Evolutionary conservation across 1,140 invertebrate species (phyloP).

Genomic region (Cydia pomonella): DNA sequence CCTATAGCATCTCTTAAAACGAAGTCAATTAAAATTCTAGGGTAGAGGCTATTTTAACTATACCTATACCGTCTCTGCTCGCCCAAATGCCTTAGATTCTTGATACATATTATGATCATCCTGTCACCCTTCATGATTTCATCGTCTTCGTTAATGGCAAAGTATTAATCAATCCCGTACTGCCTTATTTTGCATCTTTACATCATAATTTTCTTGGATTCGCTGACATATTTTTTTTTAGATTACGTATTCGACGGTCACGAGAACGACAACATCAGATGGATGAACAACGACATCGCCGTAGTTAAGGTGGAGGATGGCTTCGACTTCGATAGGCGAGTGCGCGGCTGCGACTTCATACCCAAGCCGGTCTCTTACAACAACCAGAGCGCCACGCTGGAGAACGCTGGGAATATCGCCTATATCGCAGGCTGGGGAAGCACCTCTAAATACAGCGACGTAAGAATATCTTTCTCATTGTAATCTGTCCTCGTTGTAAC

Average conservation of each 20-base stretch:
- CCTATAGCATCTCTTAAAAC: too few relatives aligned
- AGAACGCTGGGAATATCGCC: slow-evolving; percentile 59
- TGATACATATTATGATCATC: too few relatives aligned
- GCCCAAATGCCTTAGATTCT: too few relatives aligned
- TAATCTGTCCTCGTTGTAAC: not conserved
- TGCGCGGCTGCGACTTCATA: slow-evolving; percentile 65
- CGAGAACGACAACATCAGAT: slow-evolving; percentile 71
- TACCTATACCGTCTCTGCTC: too few relatives aligned
- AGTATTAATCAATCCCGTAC: too few relatives aligned
- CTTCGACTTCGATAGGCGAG: slow-evolving; percentile 62
- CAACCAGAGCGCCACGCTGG: slow-evolving; percentile 63
- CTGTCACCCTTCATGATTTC: too few relatives aligned
- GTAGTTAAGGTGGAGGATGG: slow-evolving; percentile 67
- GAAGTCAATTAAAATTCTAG: too few relatives aligned
- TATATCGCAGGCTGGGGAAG: slow-evolving; percentile 67
- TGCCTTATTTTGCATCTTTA: not conserved
- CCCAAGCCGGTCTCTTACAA: slow-evolving; percentile 66
- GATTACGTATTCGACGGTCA: slow-evolving; percentile 72
- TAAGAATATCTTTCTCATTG: slow-evolving; percentile 36
- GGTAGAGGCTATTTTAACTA: too few relatives aligned
- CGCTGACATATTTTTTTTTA: slow-evolving; percentile 37
- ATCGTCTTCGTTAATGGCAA: too few relatives aligned
- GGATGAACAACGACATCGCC: slow-evolving; percentile 76
- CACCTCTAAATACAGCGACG: slow-evolving; percentile 63
- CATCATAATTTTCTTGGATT: too few relatives aligned